Evolutionary conservation across 2,113 vertebrate species (phyloP).

Genomic region (Crocuta crocuta): DNA sequence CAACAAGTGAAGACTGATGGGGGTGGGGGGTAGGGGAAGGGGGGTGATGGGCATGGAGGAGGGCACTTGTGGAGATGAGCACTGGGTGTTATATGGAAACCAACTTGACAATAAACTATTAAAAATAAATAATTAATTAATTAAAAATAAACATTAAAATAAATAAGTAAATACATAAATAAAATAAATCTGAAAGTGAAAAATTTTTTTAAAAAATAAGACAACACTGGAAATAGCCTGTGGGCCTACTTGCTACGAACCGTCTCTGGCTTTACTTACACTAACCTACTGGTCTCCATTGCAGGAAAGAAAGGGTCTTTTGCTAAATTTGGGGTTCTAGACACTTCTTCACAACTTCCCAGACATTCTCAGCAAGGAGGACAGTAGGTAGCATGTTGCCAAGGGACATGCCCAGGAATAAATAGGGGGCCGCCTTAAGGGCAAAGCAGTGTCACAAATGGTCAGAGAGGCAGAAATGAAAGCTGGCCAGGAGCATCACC

Average conservation of each 20-base stretch:
- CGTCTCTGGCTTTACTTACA: neutral
- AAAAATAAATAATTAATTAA: too few species aligned
- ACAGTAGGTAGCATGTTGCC: fast-evolving
- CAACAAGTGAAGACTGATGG: too few species aligned
- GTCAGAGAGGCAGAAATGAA: neutral
- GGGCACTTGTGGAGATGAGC: too few species aligned
- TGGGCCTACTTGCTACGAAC: neutral
- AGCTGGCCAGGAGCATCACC: fast-evolving
- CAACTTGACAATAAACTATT: too few species aligned
- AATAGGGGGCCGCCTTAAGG: neutral
- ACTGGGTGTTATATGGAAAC: too few species aligned
- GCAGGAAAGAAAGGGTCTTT: neutral
- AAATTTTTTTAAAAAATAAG: too few species aligned
- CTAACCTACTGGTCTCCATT: neutral
- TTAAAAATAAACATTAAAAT: too few species aligned
- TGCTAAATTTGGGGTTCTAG: neutral
- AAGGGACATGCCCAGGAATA: neutral
- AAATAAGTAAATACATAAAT: too few species aligned
- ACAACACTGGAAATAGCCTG: neutral
- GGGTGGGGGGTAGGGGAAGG: too few species aligned
- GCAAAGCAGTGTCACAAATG: neutral
- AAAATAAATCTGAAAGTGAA: too few species aligned
- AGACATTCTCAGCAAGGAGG: neutral
- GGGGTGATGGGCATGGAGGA: too few species aligned
- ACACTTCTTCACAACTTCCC: neutral